phyloP scores from a whole-genome alignment of 2,797 vertebrate genomes.

The Notolepis coatsorum region DNA sequence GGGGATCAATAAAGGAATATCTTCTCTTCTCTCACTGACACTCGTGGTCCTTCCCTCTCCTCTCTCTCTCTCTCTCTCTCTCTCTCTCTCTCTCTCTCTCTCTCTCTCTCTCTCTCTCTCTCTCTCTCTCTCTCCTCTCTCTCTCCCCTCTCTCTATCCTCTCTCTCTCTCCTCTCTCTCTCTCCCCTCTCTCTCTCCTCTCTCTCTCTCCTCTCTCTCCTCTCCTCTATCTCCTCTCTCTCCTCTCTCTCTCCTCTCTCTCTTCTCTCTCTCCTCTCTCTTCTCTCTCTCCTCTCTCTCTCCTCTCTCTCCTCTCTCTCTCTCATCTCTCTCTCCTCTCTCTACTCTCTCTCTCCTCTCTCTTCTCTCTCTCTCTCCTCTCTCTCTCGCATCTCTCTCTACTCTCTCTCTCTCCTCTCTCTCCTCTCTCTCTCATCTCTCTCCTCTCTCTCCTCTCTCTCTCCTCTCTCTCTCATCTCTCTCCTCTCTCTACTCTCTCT shows the following conservation, averaged over 20 bases:
- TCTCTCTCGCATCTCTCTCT: no score
- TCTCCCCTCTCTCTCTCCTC: slow-evolving; percentile 19
- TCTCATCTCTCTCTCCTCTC: background rate
- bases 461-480: no score
- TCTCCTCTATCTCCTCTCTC: background rate
- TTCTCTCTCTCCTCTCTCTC: background rate
- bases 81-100: slow-evolving; percentile 24
- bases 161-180: slow-evolving; percentile 22
- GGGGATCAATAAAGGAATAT: slow-evolving; percentile 10
- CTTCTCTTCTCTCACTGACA: slow-evolving; percentile 27
- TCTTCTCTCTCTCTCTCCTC: slow-evolving; percentile 19
- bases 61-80: slow-evolving; percentile 14
- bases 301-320: slow-evolving; percentile 30
- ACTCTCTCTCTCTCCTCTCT: background rate
- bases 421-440: slow-evolving; percentile 22
- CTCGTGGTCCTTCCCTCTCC: background rate
- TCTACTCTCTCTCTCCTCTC: slow-evolving; percentile 7
- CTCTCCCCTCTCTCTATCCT: slow-evolving; percentile 17
- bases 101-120: slow-evolving; percentile 33
- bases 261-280: slow-evolving; percentile 17
- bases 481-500: no score
- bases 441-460: slow-evolving; percentile 10
- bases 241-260: no score
- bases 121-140: slow-evolving; percentile 13
- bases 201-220: slow-evolving; percentile 27